Base-by-base conservation (phyloP, 2,113 vertebrate species). In the Dicerorhinus sumatrensis region DNA sequence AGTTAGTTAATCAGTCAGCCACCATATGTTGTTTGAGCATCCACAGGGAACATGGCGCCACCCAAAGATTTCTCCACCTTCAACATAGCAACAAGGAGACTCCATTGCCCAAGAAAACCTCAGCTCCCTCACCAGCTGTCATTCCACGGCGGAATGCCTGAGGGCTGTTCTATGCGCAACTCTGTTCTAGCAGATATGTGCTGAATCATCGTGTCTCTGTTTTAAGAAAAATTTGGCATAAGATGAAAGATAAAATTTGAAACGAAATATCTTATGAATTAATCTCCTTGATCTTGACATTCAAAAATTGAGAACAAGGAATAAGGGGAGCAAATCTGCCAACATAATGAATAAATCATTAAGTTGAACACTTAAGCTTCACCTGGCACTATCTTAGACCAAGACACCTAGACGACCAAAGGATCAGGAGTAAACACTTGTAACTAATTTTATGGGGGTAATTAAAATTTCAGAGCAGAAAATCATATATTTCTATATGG, bases 231-330 rank as follows among this genome's bases (percentile, higher is more conserved):
- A 31, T 20, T 70, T 93, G 95, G 95, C 79, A 17, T 31, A 54
- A 39, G 89, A 94, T 87, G 51, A 95, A 92, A 96, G 85, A 87
- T 42, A 76, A 46, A 36, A 91, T 80, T 95, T 89, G 69, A 93
- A 72, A 42, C 29, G 51, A 82, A 77, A 77, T 73, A 63, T 70
- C 33, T 89, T 63, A 94, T 27, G 29, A 83, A 89, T 89, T 79
- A 91, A 94, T 97, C 91, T 93, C 58, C 65, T 77, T 94, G 23
- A 97, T 96, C 89, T 97, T 75, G 56, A 79, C n/a, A 20, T 60
- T 96, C 56, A 82, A 94, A 96, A 84, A 46, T 2, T 63, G 21
- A 96, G 62, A 81, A 42, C 33, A 91, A 93, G 31, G 13, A 79
- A 48, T 21, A 31, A 94, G 33, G 46, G 23, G 27, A 82, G 13